phyloP scores from a whole-genome alignment of 2,888 invertebrate species.

The Eupithecia abbreviata region DNA sequence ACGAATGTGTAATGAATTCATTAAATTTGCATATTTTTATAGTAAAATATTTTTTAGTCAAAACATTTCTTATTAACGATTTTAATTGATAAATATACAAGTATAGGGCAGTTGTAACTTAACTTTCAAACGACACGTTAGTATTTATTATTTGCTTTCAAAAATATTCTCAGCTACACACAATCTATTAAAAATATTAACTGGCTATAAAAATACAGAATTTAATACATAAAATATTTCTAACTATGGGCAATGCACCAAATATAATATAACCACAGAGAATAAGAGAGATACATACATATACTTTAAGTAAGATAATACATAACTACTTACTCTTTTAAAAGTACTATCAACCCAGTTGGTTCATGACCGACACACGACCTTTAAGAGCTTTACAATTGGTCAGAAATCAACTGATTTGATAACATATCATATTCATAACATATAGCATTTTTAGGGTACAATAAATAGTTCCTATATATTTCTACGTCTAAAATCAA shows the following conservation, averaged over 20 bases:
- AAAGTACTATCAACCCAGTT: no score
- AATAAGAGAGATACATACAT: not conserved
- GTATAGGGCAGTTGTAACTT: not conserved
- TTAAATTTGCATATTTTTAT: no score
- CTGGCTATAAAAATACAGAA: not conserved
- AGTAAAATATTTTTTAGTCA: no score
- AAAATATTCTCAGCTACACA: not conserved
- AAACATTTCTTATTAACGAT: no score
- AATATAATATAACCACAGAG: not conserved
- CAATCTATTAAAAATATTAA: not conserved
- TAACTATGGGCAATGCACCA: not conserved
- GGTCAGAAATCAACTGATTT: no score
- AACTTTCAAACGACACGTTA: not conserved
- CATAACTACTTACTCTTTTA: not conserved
- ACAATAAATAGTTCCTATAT: conserved; percentile 4
- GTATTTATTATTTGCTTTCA: not conserved
- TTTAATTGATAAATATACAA: no score
- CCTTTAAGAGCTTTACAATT: no score
- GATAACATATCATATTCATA: not conserved
- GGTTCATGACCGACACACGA: no score
- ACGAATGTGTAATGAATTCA: no score
- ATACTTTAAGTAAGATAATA: not conserved
- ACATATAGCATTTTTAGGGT: not conserved
- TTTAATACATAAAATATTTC: not conserved
- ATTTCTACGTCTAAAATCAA: conserved; percentile 4